Evolutionary conservation across 2,888 invertebrate genomes (phyloP).

Genomic region (Drosophila robusta): DNA sequence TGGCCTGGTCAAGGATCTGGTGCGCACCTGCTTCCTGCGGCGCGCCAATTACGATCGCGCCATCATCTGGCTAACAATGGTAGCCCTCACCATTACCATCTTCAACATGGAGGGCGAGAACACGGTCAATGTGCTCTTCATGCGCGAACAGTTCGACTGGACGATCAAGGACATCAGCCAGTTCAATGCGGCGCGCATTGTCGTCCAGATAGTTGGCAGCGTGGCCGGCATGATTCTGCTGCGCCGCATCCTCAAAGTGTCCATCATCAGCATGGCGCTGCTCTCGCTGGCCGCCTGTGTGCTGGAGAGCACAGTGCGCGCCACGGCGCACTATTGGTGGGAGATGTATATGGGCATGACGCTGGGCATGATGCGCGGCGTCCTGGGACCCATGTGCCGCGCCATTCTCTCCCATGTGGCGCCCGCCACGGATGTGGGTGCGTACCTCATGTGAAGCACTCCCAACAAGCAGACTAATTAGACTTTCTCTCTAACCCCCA

Average conservation of each 20-base stretch:
- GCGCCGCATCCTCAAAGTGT: constrained; percentile 83
- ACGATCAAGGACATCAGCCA: constrained; percentile 82
- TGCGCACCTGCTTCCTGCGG: constrained; percentile 81
- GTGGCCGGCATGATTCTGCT: constrained; percentile 87
- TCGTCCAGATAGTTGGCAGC: constrained; percentile 87
- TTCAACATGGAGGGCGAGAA: constrained; percentile 84
- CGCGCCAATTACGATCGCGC: constrained; percentile 83
- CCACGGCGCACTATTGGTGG: constrained; percentile 82
- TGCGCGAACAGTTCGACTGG: constrained; percentile 83
- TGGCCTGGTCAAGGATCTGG: constrained; percentile 82
- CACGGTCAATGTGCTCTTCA: constrained; percentile 86
- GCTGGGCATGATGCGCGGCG: constrained; percentile 81
- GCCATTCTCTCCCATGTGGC: constrained; percentile 84
- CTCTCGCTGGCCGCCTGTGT: constrained; percentile 80
- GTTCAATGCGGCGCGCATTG: constrained; percentile 85
- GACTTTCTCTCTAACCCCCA: neutral
- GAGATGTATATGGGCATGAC: constrained; percentile 82
- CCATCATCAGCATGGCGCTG: constrained; percentile 82
- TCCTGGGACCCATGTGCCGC: constrained; percentile 84
- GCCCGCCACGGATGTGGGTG: constrained; percentile 84
- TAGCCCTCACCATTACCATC: constrained; percentile 80
- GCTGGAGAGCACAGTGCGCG: constrained; percentile 82
- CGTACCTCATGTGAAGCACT: constrained; percentile 21
- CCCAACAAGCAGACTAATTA: neutral
- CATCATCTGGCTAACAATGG: constrained; percentile 84